Conservation (phyloP, 2,797 vertebrate genomes). For the Poliocrania exsul region DNA sequence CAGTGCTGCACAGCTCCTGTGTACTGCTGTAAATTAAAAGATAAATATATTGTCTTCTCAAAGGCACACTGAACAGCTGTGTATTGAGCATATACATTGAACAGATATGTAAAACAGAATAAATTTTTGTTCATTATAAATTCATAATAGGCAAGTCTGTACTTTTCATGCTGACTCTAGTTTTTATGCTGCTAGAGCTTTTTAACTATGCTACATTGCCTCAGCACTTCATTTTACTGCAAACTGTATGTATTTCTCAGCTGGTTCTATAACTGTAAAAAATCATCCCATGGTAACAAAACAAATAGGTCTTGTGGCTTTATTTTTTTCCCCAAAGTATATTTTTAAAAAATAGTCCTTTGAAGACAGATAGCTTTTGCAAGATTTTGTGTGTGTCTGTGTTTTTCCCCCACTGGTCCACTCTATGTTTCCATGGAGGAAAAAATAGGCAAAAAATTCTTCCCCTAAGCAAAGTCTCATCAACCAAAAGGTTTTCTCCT, state of each 20-base stretch:
- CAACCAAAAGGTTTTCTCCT: neutral
- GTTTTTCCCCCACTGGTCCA: neutral
- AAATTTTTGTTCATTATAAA: constrained; percentile 36
- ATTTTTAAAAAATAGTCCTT: neutral
- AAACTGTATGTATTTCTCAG: neutral
- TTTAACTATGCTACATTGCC: constrained; percentile 2
- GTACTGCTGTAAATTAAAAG: neutral
- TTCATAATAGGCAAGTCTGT: neutral
- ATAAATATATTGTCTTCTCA: constrained; percentile 5
- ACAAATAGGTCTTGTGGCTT: neutral
- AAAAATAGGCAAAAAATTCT: neutral
- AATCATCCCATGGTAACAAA: neutral
- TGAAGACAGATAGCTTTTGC: neutral
- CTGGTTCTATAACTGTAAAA: neutral
- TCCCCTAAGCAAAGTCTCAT: neutral
- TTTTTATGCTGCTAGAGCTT: constrained; percentile 32
- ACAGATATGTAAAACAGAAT: constrained; percentile 15
- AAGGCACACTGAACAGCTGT: neutral
- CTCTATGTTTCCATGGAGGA: neutral
- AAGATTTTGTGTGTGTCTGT: neutral
- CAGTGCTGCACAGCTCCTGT: neutral
- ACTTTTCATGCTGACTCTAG: constrained; percentile 5
- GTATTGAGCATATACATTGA: constrained; percentile 16
- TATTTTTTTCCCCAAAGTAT: neutral
- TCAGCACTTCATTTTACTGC: neutral